Percentiles rank a stretch among this genome's conserved stretches.
Evolutionary conservation across 2,797 vertebrate species (phyloP).

Genomic region (Crocodylus rhombifer): DNA sequence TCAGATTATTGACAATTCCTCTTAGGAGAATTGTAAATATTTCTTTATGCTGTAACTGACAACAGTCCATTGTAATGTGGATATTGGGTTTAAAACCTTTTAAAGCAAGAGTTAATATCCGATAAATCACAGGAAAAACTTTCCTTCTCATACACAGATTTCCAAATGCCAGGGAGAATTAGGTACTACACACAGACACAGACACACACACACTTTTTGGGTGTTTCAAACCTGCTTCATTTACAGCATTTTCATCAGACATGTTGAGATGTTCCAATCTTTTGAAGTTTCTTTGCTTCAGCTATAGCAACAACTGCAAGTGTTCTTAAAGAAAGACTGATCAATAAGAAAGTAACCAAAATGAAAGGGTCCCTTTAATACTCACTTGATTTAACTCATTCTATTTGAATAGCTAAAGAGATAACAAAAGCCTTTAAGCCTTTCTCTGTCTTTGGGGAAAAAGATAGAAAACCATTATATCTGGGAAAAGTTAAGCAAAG

Average conservation of each 20-base stretch:
- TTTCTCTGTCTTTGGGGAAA: background rate
- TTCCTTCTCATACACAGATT: background rate
- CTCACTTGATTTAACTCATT: background rate
- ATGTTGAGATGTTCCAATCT: background rate
- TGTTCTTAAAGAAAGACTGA: conserved; percentile 17
- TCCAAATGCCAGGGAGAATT: background rate
- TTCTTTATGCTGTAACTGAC: background rate
- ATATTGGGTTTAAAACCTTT: background rate
- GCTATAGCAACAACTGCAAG: conserved; percentile 44
- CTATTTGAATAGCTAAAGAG: background rate
- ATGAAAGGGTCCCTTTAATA: background rate
- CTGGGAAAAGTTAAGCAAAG: background rate
- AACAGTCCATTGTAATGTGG: background rate
- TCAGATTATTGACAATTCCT: background rate
- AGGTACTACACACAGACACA: conserved; percentile 36
- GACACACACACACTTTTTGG: background rate
- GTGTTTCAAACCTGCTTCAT: conserved; percentile 13
- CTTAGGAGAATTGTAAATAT: background rate
- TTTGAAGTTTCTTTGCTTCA: background rate
- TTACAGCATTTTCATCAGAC: conserved; percentile 52
- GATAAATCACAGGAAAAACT: conserved; percentile 14
- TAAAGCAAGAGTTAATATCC: background rate
- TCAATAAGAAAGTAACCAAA: background rate
- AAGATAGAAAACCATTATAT: background rate
- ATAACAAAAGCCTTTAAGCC: background rate